Base-by-base conservation (phyloP, 2,797 vertebrate genomes). In the Mormyrus proboscirostris region DNA sequence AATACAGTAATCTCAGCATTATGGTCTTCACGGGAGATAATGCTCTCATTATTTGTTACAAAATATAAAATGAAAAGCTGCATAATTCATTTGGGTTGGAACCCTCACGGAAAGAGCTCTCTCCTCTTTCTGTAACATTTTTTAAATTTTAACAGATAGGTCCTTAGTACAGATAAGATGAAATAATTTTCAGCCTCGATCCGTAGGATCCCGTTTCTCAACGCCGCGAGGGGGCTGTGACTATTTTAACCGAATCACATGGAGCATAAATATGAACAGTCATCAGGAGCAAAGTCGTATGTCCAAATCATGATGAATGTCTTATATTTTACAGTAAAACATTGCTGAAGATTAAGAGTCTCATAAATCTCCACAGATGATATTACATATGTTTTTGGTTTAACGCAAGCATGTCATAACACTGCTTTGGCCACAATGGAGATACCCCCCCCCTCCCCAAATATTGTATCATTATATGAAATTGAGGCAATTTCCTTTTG, bases 311-410 rank as follows among this genome's bases (percentile, higher is more conserved):
- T 92, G 92, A 94, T 92, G 87, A 88, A 92, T 90, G 90, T 83
- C 88, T 90, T 92, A 92, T 89, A 65, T 91, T 89, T 92, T 89
- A 87, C 87, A 89, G 90, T 90, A 90, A 93, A 93, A 91, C 3
- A 89, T 90, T 90, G 8, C 0, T 4, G 55, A 91, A 90, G 84
- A 92, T 92, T 90, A 92, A 44, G 1, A 38, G 62, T 57, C 88
- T 73, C 91, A 89, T 94, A 90, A 92, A 93, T 93, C 92, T 93
- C 87, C 82, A 91, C 91, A 90, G 65, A n/a, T 90, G 90, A 83
- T 90, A 87, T 90, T 91, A 62, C 89, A 86, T 33, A 59, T 29
- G 91, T 87, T 85, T 87, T 10, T 62, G 90, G 90, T 57, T 55
- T 86, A 89, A 62, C 2, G 12, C 85, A 59, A 41, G 14, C 53